Evolutionary conservation across 1,140 invertebrate species (phyloP), one percentile per base, ranked within the genome.

Genomic region (Trichogramma pretiosum): DNA sequence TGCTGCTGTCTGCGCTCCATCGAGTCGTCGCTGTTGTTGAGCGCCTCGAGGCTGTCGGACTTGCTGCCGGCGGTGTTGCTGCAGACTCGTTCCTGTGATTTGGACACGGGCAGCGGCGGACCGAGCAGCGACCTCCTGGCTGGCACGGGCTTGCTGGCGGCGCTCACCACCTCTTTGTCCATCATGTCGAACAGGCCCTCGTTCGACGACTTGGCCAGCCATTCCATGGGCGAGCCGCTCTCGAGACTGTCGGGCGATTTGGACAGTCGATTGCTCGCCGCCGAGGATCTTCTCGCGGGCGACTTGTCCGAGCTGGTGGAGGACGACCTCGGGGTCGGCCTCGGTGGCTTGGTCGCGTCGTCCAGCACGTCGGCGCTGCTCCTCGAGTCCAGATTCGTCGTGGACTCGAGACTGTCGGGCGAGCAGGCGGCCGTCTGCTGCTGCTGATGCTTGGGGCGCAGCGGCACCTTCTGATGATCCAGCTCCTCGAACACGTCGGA

Each of bases 191-290:
- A 60, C 21, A 67, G 62, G 13, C 55, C 58, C 1, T 72, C 68
- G 9, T 50, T 59, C 0, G 69, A 69, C 0, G 69, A 69, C 22
- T 70, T 70, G 5, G 59, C 64, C 23, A 65, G 57, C 59, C 60
- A 63, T 2, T 52, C 43, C 17, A 52, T 16, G 0, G 55, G 18
- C 0, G 55, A 43, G 1, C 52, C 45, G 21, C 51, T 56, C 10
- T 71, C 68, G 2, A 70, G 42, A 22, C 67, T 70, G 38, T 72
- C 69, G 3, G 67, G 61, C 0, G 67, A 63, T 14, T 65, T 65
- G 11, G 63, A 68, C 21, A 60, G 43, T 9, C 58, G 50, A 44
- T 57, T 62, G 10, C 43, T 62, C 9, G 49, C 58, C 1, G 64
- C 63, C 0, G 61, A 55, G 22, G 62, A 58, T 17, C 59, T 49